Conservation (phyloP, 2,797 vertebrate genomes). For the Ateles fusciceps region DNA sequence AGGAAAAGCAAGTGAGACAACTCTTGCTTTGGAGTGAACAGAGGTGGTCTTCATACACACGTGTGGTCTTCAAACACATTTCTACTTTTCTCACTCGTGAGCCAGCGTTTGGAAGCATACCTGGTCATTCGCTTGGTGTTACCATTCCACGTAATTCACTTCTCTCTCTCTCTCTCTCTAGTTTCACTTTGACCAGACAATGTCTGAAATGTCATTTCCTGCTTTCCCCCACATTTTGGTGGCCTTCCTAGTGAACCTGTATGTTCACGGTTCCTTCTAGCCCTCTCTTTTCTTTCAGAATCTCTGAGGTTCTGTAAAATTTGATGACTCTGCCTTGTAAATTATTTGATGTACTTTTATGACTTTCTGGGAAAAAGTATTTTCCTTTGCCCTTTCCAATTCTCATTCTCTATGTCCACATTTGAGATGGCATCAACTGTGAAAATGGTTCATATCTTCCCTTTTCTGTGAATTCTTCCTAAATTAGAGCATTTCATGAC, state of each 20-base stretch:
- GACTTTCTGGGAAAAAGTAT: background rate
- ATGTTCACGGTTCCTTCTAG: background rate
- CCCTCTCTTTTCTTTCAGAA: background rate
- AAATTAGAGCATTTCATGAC: conserved; percentile 61
- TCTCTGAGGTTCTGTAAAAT: background rate
- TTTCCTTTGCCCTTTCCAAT: conserved; percentile 33
- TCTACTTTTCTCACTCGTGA: background rate
- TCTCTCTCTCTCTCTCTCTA: background rate
- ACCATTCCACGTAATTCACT: background rate
- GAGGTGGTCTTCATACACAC: background rate
- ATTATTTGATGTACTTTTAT: background rate
- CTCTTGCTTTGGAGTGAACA: background rate
- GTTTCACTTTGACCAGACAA: background rate
- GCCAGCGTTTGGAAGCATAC: rapidly evolving
- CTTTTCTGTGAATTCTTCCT: conserved; percentile 24
- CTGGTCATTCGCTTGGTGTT: background rate
- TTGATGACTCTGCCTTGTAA: background rate
- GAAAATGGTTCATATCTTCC: background rate
- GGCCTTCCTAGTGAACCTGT: background rate
- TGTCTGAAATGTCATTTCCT: background rate
- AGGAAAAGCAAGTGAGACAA: background rate
- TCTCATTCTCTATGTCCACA: background rate
- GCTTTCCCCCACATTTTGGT: background rate
- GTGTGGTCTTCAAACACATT: background rate
- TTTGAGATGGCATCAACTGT: background rate